These are phyloP conservation scores for Aphrophora alni DNA, from an alignment of 2,888 invertebrate species.

Conservation along the genomic window DNA sequence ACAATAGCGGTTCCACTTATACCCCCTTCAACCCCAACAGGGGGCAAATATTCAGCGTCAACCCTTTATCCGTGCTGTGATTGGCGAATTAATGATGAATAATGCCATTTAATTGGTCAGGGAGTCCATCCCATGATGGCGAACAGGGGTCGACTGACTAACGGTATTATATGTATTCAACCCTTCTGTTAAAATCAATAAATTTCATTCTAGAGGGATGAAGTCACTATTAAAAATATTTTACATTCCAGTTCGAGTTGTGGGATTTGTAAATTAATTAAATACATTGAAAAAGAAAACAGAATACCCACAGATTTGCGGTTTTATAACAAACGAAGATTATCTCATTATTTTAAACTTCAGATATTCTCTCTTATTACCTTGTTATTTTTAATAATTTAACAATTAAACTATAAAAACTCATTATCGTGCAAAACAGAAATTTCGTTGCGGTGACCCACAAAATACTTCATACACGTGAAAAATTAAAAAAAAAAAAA, in stretches of 20 bases:
- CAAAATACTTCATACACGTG: too few species aligned
- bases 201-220: background rate
- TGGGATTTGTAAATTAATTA: background rate
- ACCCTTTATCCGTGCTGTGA: constrained; percentile 17
- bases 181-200: background rate
- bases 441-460: too few species aligned
- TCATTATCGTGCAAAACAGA: too few species aligned
- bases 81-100: constrained; percentile 34
- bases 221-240: background rate
- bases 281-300: background rate
- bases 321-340: too few species aligned
- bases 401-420: too few species aligned
- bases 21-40: background rate
- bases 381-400: too few species aligned
- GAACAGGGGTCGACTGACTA: background rate
- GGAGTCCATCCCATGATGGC: background rate
- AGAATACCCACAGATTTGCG: background rate
- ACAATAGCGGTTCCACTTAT: background rate
- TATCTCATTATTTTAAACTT: too few species aligned
- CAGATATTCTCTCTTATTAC: too few species aligned
- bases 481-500: too few species aligned
- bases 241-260: background rate
- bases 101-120: constrained; percentile 34
- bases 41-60: background rate
- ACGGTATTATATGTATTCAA: background rate